These are phyloP conservation scores for Hypocryptadius cinnamomeus DNA, from an alignment of 2,113 vertebrate species.

Conservation along the genomic window DNA sequence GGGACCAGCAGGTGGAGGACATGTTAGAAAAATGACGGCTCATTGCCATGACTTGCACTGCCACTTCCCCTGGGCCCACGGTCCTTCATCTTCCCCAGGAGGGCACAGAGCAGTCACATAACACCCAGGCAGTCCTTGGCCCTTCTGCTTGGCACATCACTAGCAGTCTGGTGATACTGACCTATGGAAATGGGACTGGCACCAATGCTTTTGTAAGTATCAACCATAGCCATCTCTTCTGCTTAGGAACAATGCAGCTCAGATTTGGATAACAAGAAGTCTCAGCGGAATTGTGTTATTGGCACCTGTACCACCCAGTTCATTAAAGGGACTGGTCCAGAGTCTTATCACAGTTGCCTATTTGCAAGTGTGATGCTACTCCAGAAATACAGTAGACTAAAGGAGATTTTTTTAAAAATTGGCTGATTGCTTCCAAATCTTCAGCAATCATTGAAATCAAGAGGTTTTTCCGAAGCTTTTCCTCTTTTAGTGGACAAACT, in stretches of 20 bases:
- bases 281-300: background rate
- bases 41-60: background rate
- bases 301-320: background rate
- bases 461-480: background rate
- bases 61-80: fast-evolving
- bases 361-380: background rate
- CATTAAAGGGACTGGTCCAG: background rate
- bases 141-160: background rate
- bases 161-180: background rate
- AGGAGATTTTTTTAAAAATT: background rate
- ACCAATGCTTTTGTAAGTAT: background rate
- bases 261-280: background rate
- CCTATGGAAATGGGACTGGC: background rate
- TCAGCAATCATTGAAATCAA: background rate
- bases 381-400: background rate
- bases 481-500: background rate
- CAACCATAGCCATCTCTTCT: background rate
- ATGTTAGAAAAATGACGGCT: background rate
- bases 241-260: background rate
- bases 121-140: background rate
- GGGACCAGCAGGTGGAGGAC: background rate
- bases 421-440: background rate
- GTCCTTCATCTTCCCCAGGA: background rate
- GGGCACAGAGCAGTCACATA: background rate
- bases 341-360: background rate